A percentile compares a stretch with the other conserved stretches of the same genome.
phyloP scores from a whole-genome alignment of 2,113 vertebrate genomes.

The Speoplatyrhinus poulsoni region DNA sequence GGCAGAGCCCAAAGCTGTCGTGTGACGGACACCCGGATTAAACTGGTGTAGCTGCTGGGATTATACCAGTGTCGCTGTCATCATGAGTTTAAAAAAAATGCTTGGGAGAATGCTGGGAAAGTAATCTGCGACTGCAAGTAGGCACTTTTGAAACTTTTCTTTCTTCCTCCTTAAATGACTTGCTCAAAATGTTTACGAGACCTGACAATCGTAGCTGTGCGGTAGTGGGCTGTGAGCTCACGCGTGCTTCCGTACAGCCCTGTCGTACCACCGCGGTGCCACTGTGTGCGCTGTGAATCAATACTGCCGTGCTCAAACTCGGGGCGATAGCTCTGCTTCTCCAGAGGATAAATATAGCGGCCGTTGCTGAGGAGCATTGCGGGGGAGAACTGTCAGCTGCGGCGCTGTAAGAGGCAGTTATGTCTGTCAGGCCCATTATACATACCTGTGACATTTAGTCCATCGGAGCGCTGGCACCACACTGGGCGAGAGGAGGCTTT shows the following conservation, averaged over 20 bases:
- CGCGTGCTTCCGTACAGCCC: not conserved
- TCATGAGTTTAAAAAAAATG: conserved; percentile 23
- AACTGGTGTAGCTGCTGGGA: not conserved
- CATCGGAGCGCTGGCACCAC: conserved; percentile 96
- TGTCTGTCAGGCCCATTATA: not conserved
- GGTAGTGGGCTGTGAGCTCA: too few relatives aligned
- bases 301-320: not conserved
- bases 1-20: conserved; percentile 7
- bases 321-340: not conserved
- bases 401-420: not conserved
- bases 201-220: not conserved
- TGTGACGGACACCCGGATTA: conserved; percentile 48
- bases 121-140: not conserved
- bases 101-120: conserved; percentile 13
- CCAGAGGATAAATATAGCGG: not conserved
- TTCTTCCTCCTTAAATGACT: too few relatives aligned
- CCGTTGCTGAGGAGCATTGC: not conserved
- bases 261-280: not conserved
- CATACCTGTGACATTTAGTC: conserved; percentile 93
- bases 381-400: not conserved
- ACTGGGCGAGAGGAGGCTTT: conserved; percentile 87
- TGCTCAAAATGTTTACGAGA: not conserved
- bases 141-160: conserved; percentile 16
- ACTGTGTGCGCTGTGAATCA: not conserved
- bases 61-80: conserved; percentile 6